Base-by-base conservation (phyloP, 2,113 vertebrate species). In the Lontra canadensis region DNA sequence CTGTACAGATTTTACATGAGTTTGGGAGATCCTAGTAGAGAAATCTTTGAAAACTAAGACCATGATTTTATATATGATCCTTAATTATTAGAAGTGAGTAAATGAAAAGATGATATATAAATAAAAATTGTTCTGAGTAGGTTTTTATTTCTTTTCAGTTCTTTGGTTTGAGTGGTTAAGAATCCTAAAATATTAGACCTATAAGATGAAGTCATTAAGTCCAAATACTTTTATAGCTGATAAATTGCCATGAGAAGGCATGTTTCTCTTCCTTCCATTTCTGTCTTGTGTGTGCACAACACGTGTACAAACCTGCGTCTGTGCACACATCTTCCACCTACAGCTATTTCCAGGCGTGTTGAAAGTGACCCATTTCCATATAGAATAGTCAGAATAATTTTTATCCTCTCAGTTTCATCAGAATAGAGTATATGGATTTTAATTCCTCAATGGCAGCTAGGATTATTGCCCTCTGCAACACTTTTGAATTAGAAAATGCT, bases 21-120 rank as follows among this genome's bases (percentile, higher is more conserved):
- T 88, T 74, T 91, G 61, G 76, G 15, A 34, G 25, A 11, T 67
- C 23, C 13, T 26, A 18, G 9, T 61, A 90, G 29, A 80, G 57
- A 34, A 74, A 25, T 65, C 55, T 73, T 92, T 79, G 36, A 89
- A 57, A 93, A 93, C 49, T 71, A 59, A 82, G 44, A 57, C 20
- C 29, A 20, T 88, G 36, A 36, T 57, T 87, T 76, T 86, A 65
- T 81, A 10, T 90, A n/a, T 92, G 29, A 61, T 83, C 52, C 17
- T 84, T 79, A 76, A 57, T 59, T 92, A 79, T 67, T 57, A 29
- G 31, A 79, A 65, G 26, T 78, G 26, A 89, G 29, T 88, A 52
- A 42, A 59, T 74, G 26, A 86, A 92, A 93, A 84, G 87, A 88
- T 2, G 63, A 42, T 74, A 44, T 76, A n/a, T 34, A 88, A 82